Evolutionary conservation across 2,113 vertebrate genomes (phyloP), one percentile per base, ranked within the genome.

Genomic region (Morone chrysops): DNA sequence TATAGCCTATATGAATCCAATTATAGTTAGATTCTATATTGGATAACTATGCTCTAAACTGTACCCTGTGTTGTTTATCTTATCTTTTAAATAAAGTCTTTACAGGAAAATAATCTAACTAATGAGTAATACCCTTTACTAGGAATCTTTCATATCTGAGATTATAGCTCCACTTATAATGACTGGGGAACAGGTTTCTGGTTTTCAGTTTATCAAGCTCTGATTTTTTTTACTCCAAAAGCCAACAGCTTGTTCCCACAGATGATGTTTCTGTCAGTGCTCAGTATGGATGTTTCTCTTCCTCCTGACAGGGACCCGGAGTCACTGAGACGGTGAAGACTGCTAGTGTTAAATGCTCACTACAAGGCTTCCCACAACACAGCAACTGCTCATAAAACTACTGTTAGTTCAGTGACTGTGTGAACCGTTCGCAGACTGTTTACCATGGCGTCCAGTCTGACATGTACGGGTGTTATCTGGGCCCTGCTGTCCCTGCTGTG

Each of bases 371-470:
- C 68, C 84, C 84, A 67, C 78, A 53, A 74, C 90, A 82, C 80
- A 66, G 79, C 54, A 54, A 80, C 86, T 74, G 81, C 82, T 90
- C 80, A 17, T 67, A 50, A 72, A 77, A 76, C 84, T 76, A 72
- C 84, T 86, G 62, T 75, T 77, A 60, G 59, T 62, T 79, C 79
- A 70, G 82, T 65, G 73, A 83, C 71, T 25, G 86, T 87, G 85
- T 83, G 82, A 88, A 82, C 47, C 70, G 2, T 56, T 72, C 9
- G 13, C 82, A 70, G 70, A 61, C 84, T 69, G 76, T 89, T 80
- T 57, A 48, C 78, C 71, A 99, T 99, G 98, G 97, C 96, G 14
- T 98, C 97, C 22, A 99, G 98, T 85, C 95, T 99, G 84, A 99
- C 98, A 2, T 98, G 96, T 36, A 89, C 96, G 0, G 98, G 98